Percentiles rank a stretch among this genome's conserved stretches.
Conservation (phyloP, 2,888 invertebrate species). For the Neria commutata region DNA sequence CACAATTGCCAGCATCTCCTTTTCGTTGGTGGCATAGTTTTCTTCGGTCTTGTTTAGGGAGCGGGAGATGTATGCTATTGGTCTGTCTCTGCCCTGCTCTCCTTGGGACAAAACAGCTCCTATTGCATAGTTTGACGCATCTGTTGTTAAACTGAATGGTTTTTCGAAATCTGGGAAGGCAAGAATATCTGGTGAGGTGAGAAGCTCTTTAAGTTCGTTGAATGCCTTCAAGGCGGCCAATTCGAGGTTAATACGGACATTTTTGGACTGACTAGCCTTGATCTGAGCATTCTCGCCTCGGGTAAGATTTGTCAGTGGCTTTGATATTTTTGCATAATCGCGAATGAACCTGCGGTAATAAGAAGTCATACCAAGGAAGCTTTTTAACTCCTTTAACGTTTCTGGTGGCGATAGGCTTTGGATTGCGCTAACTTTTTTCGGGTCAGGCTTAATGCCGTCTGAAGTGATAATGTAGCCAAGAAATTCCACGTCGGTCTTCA, state of each 20-base stretch:
- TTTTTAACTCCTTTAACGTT: background rate
- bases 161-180: constrained; percentile 30
- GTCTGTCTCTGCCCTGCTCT: constrained; percentile 17
- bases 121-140: constrained; percentile 28
- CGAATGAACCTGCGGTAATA: constrained; percentile 18
- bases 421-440: background rate
- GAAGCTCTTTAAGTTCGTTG: constrained; percentile 15
- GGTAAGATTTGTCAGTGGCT: constrained; percentile 18
- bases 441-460: constrained; percentile 14
- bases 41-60: constrained; percentile 17
- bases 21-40: constrained; percentile 20
- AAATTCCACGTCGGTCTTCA: constrained; percentile 21
- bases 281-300: constrained; percentile 28
- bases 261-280: constrained; percentile 19
- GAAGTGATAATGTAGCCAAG: constrained; percentile 18
- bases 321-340: constrained; percentile 24
- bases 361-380: constrained; percentile 10
- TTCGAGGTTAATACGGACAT: constrained; percentile 4
- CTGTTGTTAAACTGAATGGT: constrained; percentile 27
- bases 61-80: constrained; percentile 14
- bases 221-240: constrained; percentile 19
- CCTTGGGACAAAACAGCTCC: constrained; percentile 27
- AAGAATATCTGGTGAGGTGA: constrained; percentile 23
- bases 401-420: background rate
- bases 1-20: constrained; percentile 25